phyloP scores from a whole-genome alignment of 1,140 invertebrate species.

The Trypoxylus dichotomus region DNA sequence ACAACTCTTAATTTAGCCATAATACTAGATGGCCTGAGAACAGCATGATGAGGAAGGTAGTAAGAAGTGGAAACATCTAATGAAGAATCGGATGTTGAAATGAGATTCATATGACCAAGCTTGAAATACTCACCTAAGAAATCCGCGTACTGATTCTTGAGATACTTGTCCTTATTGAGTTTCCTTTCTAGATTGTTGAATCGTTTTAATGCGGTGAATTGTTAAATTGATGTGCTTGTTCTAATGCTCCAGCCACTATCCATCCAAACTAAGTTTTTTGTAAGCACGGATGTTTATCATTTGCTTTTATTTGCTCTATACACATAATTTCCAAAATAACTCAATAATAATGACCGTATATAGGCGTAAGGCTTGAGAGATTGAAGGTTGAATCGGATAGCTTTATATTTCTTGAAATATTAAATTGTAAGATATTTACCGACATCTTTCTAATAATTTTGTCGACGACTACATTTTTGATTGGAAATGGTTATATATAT shows the following conservation, averaged over 20 bases:
- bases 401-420: constrained; percentile 27
- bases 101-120: constrained; percentile 34
- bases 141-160: not conserved
- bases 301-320: constrained; percentile 32
- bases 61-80: too few relatives aligned
- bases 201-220: not conserved
- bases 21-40: too few relatives aligned
- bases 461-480: not conserved
- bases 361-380: constrained; percentile 13
- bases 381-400: constrained; percentile 32
- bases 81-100: constrained; percentile 23
- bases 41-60: too few relatives aligned
- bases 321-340: constrained; percentile 38
- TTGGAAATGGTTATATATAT: not conserved
- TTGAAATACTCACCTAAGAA: constrained; percentile 36
- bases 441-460: not conserved
- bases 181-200: not conserved
- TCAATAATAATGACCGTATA: constrained; percentile 36
- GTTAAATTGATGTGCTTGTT: not conserved
- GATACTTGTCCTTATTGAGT: not conserved
- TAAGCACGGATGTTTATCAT: not conserved
- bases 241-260: not conserved
- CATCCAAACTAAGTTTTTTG: not conserved
- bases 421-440: not conserved
- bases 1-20: too few relatives aligned